Evolutionary conservation across 2,888 invertebrate genomes (phyloP).

Genomic region (Cheilosia vulpina): DNA sequence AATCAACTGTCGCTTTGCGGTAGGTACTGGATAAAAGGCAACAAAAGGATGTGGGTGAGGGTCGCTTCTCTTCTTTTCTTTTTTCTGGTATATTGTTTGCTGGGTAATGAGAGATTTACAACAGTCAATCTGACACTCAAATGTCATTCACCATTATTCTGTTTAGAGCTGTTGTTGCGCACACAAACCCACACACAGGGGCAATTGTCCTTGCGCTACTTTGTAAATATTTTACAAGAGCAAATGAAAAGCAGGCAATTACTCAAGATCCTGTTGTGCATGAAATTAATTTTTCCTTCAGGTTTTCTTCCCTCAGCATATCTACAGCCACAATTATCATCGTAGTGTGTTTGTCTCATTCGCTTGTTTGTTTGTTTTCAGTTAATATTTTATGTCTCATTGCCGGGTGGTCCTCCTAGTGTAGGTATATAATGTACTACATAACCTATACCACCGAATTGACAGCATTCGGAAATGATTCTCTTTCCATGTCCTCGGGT

Average conservation of each 20-base stretch:
- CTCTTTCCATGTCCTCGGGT: slow-evolving; percentile 47
- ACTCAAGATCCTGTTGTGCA: slow-evolving; percentile 74
- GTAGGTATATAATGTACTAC: neutral
- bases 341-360: slow-evolving; percentile 38
- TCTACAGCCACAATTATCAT: neutral
- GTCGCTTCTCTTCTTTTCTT: slow-evolving; percentile 7
- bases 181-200: slow-evolving; percentile 22
- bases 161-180: neutral
- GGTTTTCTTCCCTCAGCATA: slow-evolving; percentile 19
- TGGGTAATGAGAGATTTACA: slow-evolving; percentile 70
- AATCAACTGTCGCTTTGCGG: slow-evolving; percentile 45
- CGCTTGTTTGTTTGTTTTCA: slow-evolving; percentile 68
- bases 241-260: slow-evolving; percentile 73
- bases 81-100: slow-evolving; percentile 2
- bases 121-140: slow-evolving; percentile 63
- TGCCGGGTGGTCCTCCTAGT: slow-evolving; percentile 59
- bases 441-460: neutral
- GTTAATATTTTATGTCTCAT: slow-evolving; percentile 71
- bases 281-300: slow-evolving; percentile 73
- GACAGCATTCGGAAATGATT: slow-evolving; percentile 35
- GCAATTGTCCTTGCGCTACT: slow-evolving; percentile 73
- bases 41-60: slow-evolving; percentile 45
- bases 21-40: slow-evolving; percentile 36
- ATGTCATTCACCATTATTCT: slow-evolving; percentile 47
- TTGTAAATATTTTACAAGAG: slow-evolving; percentile 71